Percentiles rank a stretch among this genome's conserved stretches.
Conservation (phyloP, 1,140 invertebrate species). For the Rhyzopertha dominica region DNA sequence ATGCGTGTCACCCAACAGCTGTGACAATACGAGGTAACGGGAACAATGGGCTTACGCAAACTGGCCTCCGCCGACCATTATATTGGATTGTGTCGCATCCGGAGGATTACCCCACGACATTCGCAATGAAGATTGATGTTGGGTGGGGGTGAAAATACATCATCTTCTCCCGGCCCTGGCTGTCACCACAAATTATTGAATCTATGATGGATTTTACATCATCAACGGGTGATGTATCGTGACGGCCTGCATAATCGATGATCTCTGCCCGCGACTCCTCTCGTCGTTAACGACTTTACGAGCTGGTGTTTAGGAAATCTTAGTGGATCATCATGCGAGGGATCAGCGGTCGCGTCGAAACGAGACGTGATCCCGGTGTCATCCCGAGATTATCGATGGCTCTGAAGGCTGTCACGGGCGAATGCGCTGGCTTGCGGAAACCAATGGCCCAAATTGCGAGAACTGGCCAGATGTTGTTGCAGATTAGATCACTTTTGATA, state of each 20-base stretch:
- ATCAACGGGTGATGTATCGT: background rate
- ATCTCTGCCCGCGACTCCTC: conserved; percentile 1
- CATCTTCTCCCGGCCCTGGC: conserved; percentile 30
- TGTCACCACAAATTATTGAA: conserved; percentile 38
- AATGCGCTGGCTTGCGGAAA: no score
- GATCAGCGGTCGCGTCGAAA: no score
- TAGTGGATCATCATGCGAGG: no score
- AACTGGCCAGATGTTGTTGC: no score
- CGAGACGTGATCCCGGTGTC: no score
- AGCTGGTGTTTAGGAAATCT: no score
- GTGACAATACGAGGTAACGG: conserved; percentile 22
- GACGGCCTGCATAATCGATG: conserved; percentile 11
- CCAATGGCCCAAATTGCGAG: no score
- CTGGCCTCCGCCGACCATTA: conserved; percentile 29
- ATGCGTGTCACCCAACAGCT: conserved; percentile 16
- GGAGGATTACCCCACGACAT: conserved; percentile 25
- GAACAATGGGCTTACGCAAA: conserved; percentile 24
- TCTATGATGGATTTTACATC: conserved; percentile 32
- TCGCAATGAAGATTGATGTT: conserved; percentile 33
- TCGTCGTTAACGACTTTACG: no score
- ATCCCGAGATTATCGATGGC: no score
- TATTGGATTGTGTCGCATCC: conserved; percentile 31
- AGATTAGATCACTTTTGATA: no score
- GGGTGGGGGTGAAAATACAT: conserved; percentile 29
- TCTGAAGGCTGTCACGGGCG: no score